Base-by-base conservation (phyloP, 2,113 vertebrate genomes). In the Sapayoa aenigma region DNA sequence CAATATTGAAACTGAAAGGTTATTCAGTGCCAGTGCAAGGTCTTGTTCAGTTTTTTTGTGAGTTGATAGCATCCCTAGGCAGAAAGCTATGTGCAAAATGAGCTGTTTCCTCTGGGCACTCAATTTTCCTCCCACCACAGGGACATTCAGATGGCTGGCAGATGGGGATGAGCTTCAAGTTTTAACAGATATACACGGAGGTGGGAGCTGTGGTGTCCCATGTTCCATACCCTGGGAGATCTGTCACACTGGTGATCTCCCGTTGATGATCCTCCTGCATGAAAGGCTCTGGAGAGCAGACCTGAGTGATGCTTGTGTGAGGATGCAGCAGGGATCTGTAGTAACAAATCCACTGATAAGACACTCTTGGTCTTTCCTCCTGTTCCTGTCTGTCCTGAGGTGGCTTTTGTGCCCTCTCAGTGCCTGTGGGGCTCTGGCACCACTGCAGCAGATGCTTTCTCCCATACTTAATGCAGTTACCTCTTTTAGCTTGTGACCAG, bases 61-160 rank as follows among this genome's bases (percentile, higher is more conserved):
- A 7, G 28, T 84, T 37, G 35, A 60, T 89, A 63, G 22, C 46
- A 46, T 87, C 35, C 9, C 42, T 58, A 41, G 68, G 59, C 80
- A 86, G 55, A 84, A 67, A 68, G 8, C 37, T 21, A 11, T 47
- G 73, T 75, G 65, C 55, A 44, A 84, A 53, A 72, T 86, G 86
- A 90, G 86, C 41, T 66, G 1, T 81, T 78, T 77, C 65, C 60
- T 86, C 39, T 71, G 65, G 33, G 18, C 55, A 11, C n/a, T 56
- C 24, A 21, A 2, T 55, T 87, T 83, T 81, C 41, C 60, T 72
- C 46, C 6, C 2, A 9, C 58, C 24, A 35, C 0, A 0, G 53
- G 35, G 30, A 49, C 0, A 1, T 76, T 73, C 41, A 31, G 25
- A 14, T 52, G 76, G 56, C 80, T 67, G 50, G 42, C 30, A 77